These are phyloP conservation scores for Varanus salvator DNA, from an alignment of 2,113 vertebrate genomes.

Conservation along the genomic window DNA sequence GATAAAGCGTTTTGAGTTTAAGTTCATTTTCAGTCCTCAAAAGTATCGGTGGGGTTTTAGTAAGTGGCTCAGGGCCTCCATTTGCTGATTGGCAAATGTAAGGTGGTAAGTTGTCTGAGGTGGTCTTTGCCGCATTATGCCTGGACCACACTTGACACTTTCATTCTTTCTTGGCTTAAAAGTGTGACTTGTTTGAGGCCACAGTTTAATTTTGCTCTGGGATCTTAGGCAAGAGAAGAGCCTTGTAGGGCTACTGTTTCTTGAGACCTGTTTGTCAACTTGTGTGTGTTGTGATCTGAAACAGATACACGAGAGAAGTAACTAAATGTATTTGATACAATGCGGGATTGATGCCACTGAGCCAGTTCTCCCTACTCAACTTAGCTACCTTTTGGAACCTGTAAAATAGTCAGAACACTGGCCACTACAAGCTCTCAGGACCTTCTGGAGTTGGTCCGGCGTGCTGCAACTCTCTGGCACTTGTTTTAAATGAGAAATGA, in stretches of 20 bases:
- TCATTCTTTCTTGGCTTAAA: not conserved
- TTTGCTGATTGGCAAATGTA: too few relatives aligned
- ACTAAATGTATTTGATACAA: not conserved
- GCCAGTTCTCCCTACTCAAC: not conserved
- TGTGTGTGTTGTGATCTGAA: not conserved
- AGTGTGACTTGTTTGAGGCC: not conserved
- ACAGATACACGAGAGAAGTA: not conserved
- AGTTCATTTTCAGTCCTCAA: not conserved
- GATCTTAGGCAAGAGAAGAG: not conserved
- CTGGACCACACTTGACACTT: not conserved
- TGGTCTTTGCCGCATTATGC: not conserved
- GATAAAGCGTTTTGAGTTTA: not conserved
- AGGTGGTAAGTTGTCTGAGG: not conserved
- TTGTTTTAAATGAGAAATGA: conserved; percentile 81
- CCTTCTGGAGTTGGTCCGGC: not conserved
- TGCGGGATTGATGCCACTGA: not conserved
- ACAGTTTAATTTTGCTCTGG: not conserved
- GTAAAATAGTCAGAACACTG: not conserved
- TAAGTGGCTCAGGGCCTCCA: not conserved
- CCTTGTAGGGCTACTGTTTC: too few relatives aligned
- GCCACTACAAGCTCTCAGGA: not conserved
- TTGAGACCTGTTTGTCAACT: not conserved
- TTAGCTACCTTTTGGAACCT: not conserved
- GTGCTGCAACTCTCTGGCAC: conserved; percentile 43
- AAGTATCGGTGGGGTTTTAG: not conserved